Percentiles rank a stretch among this genome's conserved stretches.
These are phyloP conservation scores for Subanguina moxae DNA, from an alignment of 1,140 invertebrate species.

Conservation along the genomic window DNA sequence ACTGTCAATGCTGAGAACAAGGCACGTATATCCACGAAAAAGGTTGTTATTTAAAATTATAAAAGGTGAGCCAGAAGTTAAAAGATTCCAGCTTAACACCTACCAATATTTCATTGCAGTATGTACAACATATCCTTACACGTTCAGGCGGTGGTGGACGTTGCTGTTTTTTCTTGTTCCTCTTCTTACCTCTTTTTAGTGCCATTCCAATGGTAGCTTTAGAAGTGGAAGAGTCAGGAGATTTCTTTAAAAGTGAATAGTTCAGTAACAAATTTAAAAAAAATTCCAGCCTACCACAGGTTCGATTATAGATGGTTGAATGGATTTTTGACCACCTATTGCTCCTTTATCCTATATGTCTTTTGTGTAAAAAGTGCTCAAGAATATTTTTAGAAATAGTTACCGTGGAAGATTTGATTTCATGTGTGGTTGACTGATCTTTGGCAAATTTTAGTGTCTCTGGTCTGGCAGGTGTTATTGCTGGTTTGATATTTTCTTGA, in stretches of 20 bases:
- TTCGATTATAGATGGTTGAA: constrained; percentile 9
- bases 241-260: constrained; percentile 62
- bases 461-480: neutral
- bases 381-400: neutral
- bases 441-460: constrained; percentile 9
- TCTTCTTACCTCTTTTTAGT: neutral
- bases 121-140: constrained; percentile 66
- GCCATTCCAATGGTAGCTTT: constrained; percentile 26
- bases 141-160: constrained; percentile 60
- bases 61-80: too few relatives aligned
- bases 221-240: constrained; percentile 65
- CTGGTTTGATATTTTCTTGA: neutral
- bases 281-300: neutral
- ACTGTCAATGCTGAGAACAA: too few relatives aligned
- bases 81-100: constrained; percentile 61
- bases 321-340: constrained; percentile 51
- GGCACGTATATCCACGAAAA: too few relatives aligned
- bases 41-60: too few relatives aligned
- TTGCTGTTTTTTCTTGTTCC: constrained; percentile 24
- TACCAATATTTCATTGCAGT: constrained; percentile 62
- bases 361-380: neutral
- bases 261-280: neutral
- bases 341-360: constrained; percentile 29
- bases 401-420: constrained; percentile 1
- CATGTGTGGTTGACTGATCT: neutral